Base-by-base conservation (phyloP, 2,888 invertebrate genomes). In the Andrena marginata region DNA sequence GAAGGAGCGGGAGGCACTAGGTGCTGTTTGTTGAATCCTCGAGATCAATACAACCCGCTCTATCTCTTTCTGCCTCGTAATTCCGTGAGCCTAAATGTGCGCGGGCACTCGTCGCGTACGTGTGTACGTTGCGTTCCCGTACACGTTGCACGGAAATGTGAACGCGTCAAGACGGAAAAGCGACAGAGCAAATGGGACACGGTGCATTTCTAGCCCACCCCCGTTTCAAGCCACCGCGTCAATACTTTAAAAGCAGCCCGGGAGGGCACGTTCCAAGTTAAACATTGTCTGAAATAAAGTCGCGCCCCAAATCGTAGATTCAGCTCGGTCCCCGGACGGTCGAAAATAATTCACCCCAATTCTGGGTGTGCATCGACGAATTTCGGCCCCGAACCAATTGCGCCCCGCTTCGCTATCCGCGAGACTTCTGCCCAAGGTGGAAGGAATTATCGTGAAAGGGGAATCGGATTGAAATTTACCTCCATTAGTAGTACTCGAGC, bases 1-100 rank as follows among this genome's bases (percentile, higher is more conserved):
- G 74, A 85, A 79, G 83, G 80, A 81, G 87, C 87, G 89, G 88
- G 90, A 86, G 90, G 90, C 88, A 90, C 90, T 90, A 91, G 93
- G 92, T 92, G 91, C 91, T 93, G 93, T 93, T 93, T 92, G 93
- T 92, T 91, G 92, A 93, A 93, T 92, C 92, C 92, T 86, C 90
- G 90, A 91, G 93, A 93, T 93, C 93, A 93, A 93, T 93, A 93
- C 92, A 90, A 90, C 87, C 88, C 86, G 89, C 89, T 87, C 89
- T 84, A 88, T 89, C 87, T 86, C 87, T 85, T 89, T 87, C 89
- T 86, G 85, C 80, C 89, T 86, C 89, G 87, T 86, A 87, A 84
- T 89, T 87, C 85, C 68, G 59, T 75, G 78, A 48, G 81, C 87
- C 84, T 80, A 85, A 78, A 85, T 72, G 81, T 82, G 84, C 82